These are phyloP conservation scores for Malacoctenus gilli DNA, from an alignment of 2,797 vertebrate species.

Conservation along the genomic window DNA sequence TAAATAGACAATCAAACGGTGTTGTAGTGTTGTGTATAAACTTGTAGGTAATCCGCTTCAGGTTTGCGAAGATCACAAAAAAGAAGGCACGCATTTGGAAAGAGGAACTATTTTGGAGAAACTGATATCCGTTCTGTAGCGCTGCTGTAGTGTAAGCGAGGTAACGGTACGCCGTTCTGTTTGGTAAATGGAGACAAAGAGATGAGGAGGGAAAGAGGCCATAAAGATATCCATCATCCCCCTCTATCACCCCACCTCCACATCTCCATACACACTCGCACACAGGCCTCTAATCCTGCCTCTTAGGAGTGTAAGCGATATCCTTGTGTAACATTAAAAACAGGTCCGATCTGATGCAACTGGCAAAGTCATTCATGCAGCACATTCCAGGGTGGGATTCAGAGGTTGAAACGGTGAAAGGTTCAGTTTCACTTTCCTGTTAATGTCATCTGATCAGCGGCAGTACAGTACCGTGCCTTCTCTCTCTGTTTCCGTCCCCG, in stretches of 20 bases:
- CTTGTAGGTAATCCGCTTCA: conserved; percentile 21
- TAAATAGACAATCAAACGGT: conserved; percentile 30
- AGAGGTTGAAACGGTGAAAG: conserved; percentile 59
- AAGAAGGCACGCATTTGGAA: conserved; percentile 34
- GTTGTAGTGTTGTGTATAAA: conserved; percentile 35
- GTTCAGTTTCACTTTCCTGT: conserved; percentile 67
- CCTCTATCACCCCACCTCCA: conserved; percentile 52
- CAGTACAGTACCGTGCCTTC: conserved; percentile 45
- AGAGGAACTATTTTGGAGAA: conserved; percentile 40
- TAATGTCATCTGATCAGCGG: conserved; percentile 69
- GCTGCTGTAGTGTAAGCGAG: conserved; percentile 42
- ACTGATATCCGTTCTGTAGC: conserved; percentile 49
- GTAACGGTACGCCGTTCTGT: conserved; percentile 67
- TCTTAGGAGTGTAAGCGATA: conserved; percentile 79
- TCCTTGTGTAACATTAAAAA: conserved; percentile 77
- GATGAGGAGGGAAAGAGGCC: conserved; percentile 69
- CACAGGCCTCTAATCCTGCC: conserved; percentile 74
- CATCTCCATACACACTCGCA: conserved; percentile 50
- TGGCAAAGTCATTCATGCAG: conserved; percentile 69
- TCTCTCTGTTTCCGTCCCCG: conserved; percentile 46
- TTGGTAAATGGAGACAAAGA: conserved; percentile 77
- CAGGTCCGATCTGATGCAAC: conserved; percentile 74
- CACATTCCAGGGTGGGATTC: conserved; percentile 70
- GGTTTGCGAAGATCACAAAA: conserved; percentile 30
- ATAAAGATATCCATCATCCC: conserved; percentile 76